phyloP scores from a whole-genome alignment of 2,888 invertebrate species.

The Drosophila melanosoma region DNA sequence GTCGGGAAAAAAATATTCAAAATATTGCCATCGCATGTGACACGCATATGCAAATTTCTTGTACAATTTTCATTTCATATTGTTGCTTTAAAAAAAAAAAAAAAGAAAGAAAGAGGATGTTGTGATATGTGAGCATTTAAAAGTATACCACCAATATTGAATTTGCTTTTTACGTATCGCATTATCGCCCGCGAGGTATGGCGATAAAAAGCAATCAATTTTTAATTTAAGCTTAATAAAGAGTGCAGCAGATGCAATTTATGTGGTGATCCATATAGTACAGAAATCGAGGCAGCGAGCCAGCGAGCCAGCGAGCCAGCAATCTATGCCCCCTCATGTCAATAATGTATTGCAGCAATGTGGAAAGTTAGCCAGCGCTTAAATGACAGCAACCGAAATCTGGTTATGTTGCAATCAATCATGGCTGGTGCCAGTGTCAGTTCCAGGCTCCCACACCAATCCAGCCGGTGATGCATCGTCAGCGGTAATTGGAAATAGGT shows the following conservation, averaged over 20 bases:
- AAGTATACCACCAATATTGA: slow-evolving; percentile 36
- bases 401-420: slow-evolving; percentile 79
- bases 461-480: slow-evolving; percentile 48
- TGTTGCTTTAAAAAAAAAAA: slow-evolving; percentile 13
- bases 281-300: slow-evolving; percentile 9
- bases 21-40: slow-evolving; percentile 65
- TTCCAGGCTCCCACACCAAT: slow-evolving; percentile 7
- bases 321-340: slow-evolving; percentile 18
- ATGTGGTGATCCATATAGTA: slow-evolving; percentile 55
- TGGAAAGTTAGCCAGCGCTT: slow-evolving; percentile 68
- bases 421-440: slow-evolving; percentile 48
- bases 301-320: not conserved
- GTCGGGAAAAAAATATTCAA: slow-evolving; percentile 44
- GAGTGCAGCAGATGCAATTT: slow-evolving; percentile 69
- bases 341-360: slow-evolving; percentile 47
- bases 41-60: slow-evolving; percentile 64
- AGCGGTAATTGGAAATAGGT: slow-evolving; percentile 79
- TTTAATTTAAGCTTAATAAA: slow-evolving; percentile 77
- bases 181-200: slow-evolving; percentile 54
- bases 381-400: slow-evolving; percentile 79
- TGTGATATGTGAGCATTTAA: slow-evolving; percentile 18
- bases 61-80: slow-evolving; percentile 23
- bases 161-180: slow-evolving; percentile 11
- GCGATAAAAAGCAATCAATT: slow-evolving; percentile 76
- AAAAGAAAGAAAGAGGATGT: slow-evolving; percentile 1